Conservation (phyloP, 2,797 vertebrate genomes). For the Aphelocoma californica region DNA sequence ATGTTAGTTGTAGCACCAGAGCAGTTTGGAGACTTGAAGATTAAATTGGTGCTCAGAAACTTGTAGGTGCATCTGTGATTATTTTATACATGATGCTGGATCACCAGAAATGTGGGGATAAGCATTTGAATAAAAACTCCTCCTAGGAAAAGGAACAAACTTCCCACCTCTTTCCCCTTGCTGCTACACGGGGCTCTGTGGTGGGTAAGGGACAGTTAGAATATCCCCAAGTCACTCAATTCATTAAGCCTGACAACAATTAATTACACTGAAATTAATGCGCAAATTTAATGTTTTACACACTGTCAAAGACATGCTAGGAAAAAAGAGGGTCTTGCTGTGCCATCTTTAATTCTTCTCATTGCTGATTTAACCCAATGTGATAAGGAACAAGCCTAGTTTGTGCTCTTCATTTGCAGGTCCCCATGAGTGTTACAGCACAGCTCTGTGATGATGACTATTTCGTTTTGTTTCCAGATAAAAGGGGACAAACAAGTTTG, state of each 20-base stretch:
- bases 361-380: background rate
- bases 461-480: background rate
- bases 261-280: slow-evolving; percentile 24
- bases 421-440: background rate
- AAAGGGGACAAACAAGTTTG: slow-evolving; percentile 9
- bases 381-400: background rate
- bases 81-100: background rate
- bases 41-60: background rate
- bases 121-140: background rate
- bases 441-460: background rate
- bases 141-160: background rate
- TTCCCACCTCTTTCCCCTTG: background rate
- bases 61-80: background rate
- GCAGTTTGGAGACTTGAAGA: background rate
- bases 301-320: background rate
- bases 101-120: background rate
- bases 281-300: background rate
- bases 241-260: slow-evolving; percentile 1
- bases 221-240: background rate
- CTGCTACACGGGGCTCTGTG: background rate
- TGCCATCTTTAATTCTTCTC: slow-evolving; percentile 3
- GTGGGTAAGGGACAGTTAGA: background rate
- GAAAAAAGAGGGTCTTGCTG: background rate
- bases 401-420: background rate
- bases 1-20: background rate